Conservation (phyloP, 2,113 vertebrate species). For the Peromyscus californicus region DNA sequence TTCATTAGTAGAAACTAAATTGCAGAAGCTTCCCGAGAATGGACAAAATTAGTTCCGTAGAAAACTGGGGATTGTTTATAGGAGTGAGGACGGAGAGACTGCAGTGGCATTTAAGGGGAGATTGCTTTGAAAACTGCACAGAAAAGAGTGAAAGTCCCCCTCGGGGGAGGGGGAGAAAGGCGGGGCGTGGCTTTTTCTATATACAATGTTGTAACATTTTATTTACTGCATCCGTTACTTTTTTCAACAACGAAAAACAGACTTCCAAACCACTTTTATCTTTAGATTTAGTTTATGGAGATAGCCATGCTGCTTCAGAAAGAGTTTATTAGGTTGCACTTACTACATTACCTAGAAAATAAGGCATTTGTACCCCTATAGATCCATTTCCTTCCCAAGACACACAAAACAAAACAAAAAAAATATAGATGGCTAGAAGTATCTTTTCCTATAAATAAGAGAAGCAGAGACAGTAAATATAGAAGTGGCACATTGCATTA, state of each 20-base stretch:
- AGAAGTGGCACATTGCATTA: slow-evolving; percentile 75
- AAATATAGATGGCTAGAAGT: slow-evolving; percentile 67
- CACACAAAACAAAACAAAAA: slow-evolving; percentile 37
- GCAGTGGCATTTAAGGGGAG: neutral
- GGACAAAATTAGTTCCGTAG: slow-evolving; percentile 7
- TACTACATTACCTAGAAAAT: slow-evolving; percentile 73
- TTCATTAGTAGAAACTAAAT: slow-evolving; percentile 3
- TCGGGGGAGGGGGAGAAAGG: neutral
- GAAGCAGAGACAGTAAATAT: slow-evolving; percentile 81
- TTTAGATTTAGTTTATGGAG: slow-evolving; percentile 74
- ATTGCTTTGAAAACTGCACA: neutral
- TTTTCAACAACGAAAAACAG: slow-evolving; percentile 56
- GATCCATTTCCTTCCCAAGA: slow-evolving; percentile 44
- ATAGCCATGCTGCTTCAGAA: slow-evolving; percentile 55
- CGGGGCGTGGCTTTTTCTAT: neutral
- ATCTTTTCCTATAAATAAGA: slow-evolving; percentile 82
- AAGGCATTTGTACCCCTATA: slow-evolving; percentile 69
- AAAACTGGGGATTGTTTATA: neutral
- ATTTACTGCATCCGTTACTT: slow-evolving; percentile 67
- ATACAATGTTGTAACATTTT: slow-evolving; percentile 42
- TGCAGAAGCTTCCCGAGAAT: neutral
- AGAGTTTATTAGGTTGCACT: slow-evolving; percentile 71
- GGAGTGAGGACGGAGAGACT: neutral
- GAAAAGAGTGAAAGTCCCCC: neutral
- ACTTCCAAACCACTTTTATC: slow-evolving; percentile 61